phyloP scores from a whole-genome alignment of 2,888 invertebrate genomes.

The Bugulina stolonifera region DNA sequence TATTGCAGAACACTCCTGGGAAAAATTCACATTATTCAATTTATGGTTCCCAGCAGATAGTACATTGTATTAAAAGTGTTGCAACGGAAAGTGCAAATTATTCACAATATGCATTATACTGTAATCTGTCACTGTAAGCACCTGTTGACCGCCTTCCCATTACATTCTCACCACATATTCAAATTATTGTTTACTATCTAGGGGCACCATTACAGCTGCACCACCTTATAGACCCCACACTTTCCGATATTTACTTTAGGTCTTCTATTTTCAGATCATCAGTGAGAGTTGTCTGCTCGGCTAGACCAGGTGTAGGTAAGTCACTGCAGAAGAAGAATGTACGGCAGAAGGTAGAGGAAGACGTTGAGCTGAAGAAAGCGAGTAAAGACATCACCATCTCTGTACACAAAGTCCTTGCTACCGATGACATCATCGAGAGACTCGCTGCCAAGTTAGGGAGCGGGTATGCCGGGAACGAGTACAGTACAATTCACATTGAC shows the following conservation, averaged over 20 bases:
- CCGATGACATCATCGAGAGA: not conserved
- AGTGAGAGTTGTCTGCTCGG: not conserved
- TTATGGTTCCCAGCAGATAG: too few species aligned
- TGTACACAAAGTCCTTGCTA: not conserved
- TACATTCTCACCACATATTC: too few species aligned
- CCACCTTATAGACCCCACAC: too few species aligned
- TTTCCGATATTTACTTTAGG: not conserved
- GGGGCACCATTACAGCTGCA: too few species aligned
- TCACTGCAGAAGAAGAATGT: not conserved
- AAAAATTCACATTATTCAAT: too few species aligned
- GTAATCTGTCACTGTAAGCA: too few species aligned
- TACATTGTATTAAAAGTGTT: too few species aligned
- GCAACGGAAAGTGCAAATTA: too few species aligned
- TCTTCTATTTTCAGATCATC: not conserved
- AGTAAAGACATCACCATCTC: not conserved
- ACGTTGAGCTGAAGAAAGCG: not conserved
- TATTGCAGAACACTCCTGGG: too few species aligned
- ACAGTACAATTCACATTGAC: not conserved
- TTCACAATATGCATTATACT: too few species aligned
- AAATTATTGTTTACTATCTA: too few species aligned
- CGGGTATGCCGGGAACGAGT: not conserved
- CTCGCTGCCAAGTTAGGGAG: not conserved
- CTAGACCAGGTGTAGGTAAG: not conserved
- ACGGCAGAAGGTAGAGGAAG: not conserved
- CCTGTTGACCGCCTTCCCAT: too few species aligned